Evolutionary conservation across 2,888 invertebrate species (phyloP), one percentile per base, ranked within the genome.

Genomic region (Eupithecia exiguata): DNA sequence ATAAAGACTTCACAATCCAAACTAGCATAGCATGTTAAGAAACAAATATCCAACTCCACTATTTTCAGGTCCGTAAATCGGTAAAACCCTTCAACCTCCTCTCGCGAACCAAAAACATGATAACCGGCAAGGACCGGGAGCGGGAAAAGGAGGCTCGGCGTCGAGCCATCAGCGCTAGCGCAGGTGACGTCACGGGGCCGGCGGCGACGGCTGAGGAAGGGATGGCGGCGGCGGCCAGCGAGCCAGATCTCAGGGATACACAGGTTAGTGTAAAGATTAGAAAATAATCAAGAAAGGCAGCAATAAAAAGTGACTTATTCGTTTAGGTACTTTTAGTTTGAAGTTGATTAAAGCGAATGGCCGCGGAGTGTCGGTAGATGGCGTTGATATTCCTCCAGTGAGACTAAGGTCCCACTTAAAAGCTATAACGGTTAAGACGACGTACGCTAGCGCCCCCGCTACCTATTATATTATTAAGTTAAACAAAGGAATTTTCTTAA

Each of bases 221-320:
- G 5, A 84, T 80, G 84, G 92, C 95, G 65, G 94, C 93, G 40
- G 95, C 96, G 0, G 95, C 96, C 80, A 96, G 96, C 88, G 96
- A 96, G 88, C 96, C 96, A 0, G 96, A 96, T 87, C 92, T 96
- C 21, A 87, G 96, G 83, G 95, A 88, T 25, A 82, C 87, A 10
- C 91, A 92, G 91, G 92, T 92, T 18, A 86, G 92, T 73, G 35
- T 7, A 38, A 30, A 7, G 6, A 14, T 10, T 3, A 49, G 16
- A 61, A 18, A 46, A 46, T 46, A n/a, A 7, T 46, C 2, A 14
- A 7, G 14, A n/a, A 46, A 1, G 6, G 7, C 46, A 46, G 18
- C 18, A 46, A 46, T n/a, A 46, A 5, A 0, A 38, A 38, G 9
- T 38, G 9, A 38, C 1, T 5, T 6, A 6, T 46, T 46, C 43